Evolutionary conservation across 2,113 vertebrate species (phyloP).

Genomic region (Mastomys coucha): DNA sequence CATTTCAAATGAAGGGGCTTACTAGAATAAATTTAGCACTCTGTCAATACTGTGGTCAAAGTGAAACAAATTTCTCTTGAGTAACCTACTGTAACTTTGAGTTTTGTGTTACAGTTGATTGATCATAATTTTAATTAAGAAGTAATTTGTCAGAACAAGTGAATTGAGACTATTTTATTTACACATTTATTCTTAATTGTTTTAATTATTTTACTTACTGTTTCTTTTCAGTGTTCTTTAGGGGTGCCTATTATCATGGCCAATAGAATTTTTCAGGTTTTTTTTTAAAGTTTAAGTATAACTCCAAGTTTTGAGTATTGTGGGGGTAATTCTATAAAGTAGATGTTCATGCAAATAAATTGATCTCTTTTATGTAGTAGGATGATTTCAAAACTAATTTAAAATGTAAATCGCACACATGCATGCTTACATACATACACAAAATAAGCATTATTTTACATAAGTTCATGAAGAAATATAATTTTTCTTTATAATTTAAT

Average conservation of each 20-base stretch:
- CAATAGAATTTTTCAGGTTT: background rate
- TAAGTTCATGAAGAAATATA: background rate
- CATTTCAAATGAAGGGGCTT: background rate
- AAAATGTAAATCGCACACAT: background rate
- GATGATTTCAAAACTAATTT: background rate
- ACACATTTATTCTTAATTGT: background rate
- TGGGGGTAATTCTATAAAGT: background rate
- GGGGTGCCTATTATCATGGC: no score
- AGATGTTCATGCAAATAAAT: background rate
- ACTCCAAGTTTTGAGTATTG: background rate
- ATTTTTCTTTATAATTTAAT: constrained; percentile 13
- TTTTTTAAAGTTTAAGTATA: background rate
- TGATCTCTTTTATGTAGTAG: background rate
- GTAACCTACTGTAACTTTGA: background rate
- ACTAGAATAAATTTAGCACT: background rate
- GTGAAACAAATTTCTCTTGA: background rate
- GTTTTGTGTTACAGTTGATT: background rate
- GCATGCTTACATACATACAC: background rate
- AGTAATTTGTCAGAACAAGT: background rate
- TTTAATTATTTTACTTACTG: background rate
- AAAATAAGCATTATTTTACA: background rate
- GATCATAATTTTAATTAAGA: constrained; percentile 53
- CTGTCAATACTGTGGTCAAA: background rate
- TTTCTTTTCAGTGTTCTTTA: background rate
- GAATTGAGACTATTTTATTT: background rate